phyloP scores from a whole-genome alignment of 2,113 vertebrate species.

The Cynopterus brachyotis region DNA sequence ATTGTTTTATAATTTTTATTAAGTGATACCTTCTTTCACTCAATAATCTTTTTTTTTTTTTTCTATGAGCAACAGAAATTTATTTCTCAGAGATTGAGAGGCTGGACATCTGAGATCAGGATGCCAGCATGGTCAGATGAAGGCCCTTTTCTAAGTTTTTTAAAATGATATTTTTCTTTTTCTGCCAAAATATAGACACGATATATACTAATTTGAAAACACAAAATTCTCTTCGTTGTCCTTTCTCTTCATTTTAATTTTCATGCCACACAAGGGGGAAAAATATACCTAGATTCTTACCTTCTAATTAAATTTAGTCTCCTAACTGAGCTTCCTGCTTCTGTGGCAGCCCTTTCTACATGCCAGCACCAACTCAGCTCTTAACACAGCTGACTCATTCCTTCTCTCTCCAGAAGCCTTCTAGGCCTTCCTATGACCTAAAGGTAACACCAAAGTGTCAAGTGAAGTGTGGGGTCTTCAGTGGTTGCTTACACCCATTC shows the following conservation, averaged over 20 bases:
- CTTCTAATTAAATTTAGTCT: background rate
- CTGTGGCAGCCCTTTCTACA: background rate
- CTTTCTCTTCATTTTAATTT: constrained; percentile 28
- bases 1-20: background rate
- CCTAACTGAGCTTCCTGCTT: background rate
- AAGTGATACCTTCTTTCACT: background rate
- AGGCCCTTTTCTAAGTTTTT: background rate
- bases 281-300: background rate
- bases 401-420: background rate
- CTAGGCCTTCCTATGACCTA: background rate
- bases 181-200: background rate
- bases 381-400: background rate
- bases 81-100: background rate
- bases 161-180: background rate
- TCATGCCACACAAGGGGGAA: background rate
- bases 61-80: background rate
- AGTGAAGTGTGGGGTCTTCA: background rate
- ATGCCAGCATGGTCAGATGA: background rate
- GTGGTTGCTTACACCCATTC: background rate
- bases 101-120: background rate
- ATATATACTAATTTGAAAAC: background rate
- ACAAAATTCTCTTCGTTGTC: background rate
- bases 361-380: background rate
- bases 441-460: background rate
- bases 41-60: background rate